These are phyloP conservation scores for Brachionus calyciflorus DNA, from an alignment of 1,140 invertebrate genomes.

Conservation along the genomic window DNA sequence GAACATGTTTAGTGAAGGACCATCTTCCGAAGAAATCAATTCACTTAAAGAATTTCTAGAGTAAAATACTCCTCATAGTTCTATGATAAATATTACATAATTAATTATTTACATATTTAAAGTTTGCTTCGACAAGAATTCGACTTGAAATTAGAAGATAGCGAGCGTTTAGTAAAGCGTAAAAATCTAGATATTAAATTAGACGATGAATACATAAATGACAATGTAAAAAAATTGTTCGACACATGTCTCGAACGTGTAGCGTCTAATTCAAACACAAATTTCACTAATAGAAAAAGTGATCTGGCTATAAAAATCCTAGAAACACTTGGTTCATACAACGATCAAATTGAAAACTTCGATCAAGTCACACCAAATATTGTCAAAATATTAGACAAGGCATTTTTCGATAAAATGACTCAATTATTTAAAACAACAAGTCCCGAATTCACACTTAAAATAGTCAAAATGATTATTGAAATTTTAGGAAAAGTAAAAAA, in stretches of 20 bases:
- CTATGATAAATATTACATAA: neutral
- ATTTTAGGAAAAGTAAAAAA: slow-evolving; percentile 14
- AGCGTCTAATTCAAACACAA: neutral
- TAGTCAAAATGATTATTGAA: neutral
- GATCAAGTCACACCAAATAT: neutral
- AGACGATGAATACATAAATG: slow-evolving; percentile 1
- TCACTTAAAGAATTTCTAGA: slow-evolving; percentile 11
- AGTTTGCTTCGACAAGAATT: slow-evolving; percentile 14
- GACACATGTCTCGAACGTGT: slow-evolving; percentile 3
- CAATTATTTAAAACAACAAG: neutral
- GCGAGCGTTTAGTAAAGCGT: slow-evolving; percentile 9
- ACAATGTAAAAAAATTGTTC: neutral
- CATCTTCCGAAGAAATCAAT: neutral
- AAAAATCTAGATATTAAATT: neutral
- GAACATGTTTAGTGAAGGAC: slow-evolving; percentile 9
- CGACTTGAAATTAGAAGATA: slow-evolving; percentile 9
- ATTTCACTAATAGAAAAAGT: slow-evolving; percentile 8
- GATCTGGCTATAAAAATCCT: slow-evolving; percentile 21
- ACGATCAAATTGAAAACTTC: neutral
- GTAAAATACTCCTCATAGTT: neutral
- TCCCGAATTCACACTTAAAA: neutral
- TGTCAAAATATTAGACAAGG: neutral
- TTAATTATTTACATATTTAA: neutral
- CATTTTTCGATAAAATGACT: slow-evolving; percentile 8
- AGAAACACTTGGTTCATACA: neutral